Percentiles rank a stretch among this genome's conserved stretches.
These are phyloP conservation scores for Aurelia sp. DNA, from an alignment of 30 jellyfish, hydroid and myxozoan genomes.

Conservation along the genomic window DNA sequence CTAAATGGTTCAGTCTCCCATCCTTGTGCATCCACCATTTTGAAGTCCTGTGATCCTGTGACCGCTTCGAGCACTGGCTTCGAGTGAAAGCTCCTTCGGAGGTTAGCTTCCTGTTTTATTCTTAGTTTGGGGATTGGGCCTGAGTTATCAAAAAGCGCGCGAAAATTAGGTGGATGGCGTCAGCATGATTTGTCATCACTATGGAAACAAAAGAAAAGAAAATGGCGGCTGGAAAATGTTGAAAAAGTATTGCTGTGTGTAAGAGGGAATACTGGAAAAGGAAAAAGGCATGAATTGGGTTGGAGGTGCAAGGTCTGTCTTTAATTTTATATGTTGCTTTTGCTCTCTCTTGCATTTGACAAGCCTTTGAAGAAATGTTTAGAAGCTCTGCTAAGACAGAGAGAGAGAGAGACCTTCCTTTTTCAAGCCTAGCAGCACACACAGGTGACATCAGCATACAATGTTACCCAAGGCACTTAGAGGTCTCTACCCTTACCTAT, in stretches of 20 bases:
- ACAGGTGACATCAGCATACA: no score
- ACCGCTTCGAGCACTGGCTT: slow-evolving; percentile 36
- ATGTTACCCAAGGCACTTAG: no score
- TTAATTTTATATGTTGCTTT: neutral
- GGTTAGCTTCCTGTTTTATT: neutral
- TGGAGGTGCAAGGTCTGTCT: slow-evolving; percentile 83
- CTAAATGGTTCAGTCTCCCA: slow-evolving; percentile 77
- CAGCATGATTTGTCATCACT: neutral
- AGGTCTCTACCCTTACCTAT: no score
- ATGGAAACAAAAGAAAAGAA: no score
- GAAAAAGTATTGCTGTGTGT: neutral
- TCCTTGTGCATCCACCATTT: slow-evolving; percentile 70
- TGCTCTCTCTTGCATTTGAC: neutral
- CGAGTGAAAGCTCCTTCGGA: slow-evolving; percentile 45
- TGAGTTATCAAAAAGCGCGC: slow-evolving; percentile 20
- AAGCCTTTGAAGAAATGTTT: no score
- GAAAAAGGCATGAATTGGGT: slow-evolving; percentile 78
- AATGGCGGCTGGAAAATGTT: no score
- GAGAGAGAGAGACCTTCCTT: no score
- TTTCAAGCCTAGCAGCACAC: no score
- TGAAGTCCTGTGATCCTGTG: slow-evolving; percentile 52
- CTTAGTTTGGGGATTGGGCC: neutral
- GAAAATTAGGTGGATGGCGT: slow-evolving; percentile 14
- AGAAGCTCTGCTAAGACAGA: no score
- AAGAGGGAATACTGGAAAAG: neutral